Evolutionary conservation across 1,140 invertebrate genomes (phyloP).

Genomic region (Halesus radiatus): DNA sequence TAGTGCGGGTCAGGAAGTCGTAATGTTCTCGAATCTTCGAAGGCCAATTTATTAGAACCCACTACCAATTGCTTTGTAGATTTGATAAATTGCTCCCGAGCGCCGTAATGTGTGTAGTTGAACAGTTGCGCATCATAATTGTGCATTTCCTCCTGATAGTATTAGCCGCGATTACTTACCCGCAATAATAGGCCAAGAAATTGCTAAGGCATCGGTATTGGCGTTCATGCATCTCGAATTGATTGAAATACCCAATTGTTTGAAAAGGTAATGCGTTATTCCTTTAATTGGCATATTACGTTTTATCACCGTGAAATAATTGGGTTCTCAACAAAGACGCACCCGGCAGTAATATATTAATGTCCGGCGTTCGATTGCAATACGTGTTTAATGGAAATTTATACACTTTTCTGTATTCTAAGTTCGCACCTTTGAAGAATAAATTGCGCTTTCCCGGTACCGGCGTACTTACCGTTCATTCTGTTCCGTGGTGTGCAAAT

Average conservation of each 20-base stretch:
- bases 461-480: not conserved
- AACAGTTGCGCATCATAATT: slow-evolving; percentile 38
- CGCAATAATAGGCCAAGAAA: not conserved
- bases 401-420: slow-evolving; percentile 1
- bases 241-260: too few relatives aligned
- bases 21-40: slow-evolving; percentile 39
- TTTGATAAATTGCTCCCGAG: slow-evolving; percentile 36
- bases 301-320: slow-evolving; percentile 12
- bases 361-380: not conserved
- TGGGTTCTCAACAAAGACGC: not conserved
- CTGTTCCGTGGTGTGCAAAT: not conserved
- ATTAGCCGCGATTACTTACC: not conserved
- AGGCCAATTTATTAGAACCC: slow-evolving; percentile 29
- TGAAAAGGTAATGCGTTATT: too few relatives aligned
- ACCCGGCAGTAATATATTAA: not conserved
- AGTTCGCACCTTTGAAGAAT: slow-evolving; percentile 5
- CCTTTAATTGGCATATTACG: too few relatives aligned
- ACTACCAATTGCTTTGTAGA: slow-evolving; percentile 34
- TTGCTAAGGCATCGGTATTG: not conserved
- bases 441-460: not conserved
- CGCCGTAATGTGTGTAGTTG: slow-evolving; percentile 7
- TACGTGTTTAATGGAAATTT: not conserved
- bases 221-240: too few relatives aligned
- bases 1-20: slow-evolving; percentile 39
- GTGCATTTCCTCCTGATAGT: slow-evolving; percentile 32